Conservation (phyloP, 1,140 invertebrate genomes). For the Orussus abietinus region DNA sequence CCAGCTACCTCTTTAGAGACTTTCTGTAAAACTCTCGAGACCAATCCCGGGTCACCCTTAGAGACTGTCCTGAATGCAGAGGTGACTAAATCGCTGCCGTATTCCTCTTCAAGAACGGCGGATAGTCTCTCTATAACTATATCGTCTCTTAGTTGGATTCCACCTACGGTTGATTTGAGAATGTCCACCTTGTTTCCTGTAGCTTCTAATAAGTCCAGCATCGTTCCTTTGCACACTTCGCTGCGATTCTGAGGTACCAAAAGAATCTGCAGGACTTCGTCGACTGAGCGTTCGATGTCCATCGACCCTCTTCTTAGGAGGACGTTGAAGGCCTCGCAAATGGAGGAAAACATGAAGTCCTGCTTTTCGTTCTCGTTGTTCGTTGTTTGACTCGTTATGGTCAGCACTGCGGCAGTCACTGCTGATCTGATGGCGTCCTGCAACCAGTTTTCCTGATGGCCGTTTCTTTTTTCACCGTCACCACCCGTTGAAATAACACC, state of each 20-base stretch:
- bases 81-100: slow-evolving; percentile 53
- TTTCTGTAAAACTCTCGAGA: slow-evolving; percentile 55
- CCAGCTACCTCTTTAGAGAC: slow-evolving; percentile 58
- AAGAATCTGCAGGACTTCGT: slow-evolving; percentile 52
- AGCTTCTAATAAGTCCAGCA: slow-evolving; percentile 35
- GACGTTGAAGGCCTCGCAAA: slow-evolving; percentile 49
- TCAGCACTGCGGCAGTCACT: slow-evolving; percentile 54
- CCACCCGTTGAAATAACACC: slow-evolving; percentile 31
- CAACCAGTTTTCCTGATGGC: slow-evolving; percentile 42
- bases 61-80: slow-evolving; percentile 60
- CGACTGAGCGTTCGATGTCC: slow-evolving; percentile 50
- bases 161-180: slow-evolving; percentile 58
- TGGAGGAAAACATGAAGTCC: slow-evolving; percentile 57
- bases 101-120: slow-evolving; percentile 57
- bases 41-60: slow-evolving; percentile 53
- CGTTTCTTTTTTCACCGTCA: slow-evolving; percentile 25
- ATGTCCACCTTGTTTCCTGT: slow-evolving; percentile 58
- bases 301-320: slow-evolving; percentile 40
- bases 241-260: slow-evolving; percentile 41
- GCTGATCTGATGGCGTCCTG: slow-evolving; percentile 57
- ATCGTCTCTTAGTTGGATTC: slow-evolving; percentile 52
- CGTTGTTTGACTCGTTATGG: slow-evolving; percentile 50
- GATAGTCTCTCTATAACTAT: slow-evolving; percentile 59
- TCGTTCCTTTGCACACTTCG: slow-evolving; percentile 32
- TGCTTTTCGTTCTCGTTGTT: slow-evolving; percentile 53